Conservation (phyloP, 2,888 invertebrate genomes). For the Odontomyia ornata region DNA sequence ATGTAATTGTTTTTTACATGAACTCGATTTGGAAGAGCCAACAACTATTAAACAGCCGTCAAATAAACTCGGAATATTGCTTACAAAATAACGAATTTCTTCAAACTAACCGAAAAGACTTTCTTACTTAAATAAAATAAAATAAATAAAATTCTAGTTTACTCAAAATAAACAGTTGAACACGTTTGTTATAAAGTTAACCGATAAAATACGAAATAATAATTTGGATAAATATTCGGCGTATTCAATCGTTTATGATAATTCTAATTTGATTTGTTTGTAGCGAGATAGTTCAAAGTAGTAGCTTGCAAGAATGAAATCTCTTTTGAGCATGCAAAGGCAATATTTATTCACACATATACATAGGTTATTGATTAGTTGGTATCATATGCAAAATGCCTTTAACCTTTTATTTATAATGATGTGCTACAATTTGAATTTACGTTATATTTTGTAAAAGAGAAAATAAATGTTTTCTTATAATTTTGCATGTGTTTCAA, state of each 20-base stretch:
- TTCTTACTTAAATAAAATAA: too few species aligned
- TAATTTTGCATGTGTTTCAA: constrained; percentile 46
- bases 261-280: neutral
- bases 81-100: too few species aligned
- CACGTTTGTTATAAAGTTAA: too few species aligned
- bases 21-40: too few species aligned
- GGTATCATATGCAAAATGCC: constrained; percentile 8
- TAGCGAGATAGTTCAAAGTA: neutral
- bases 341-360: constrained; percentile 27
- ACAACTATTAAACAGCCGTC: too few species aligned
- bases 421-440: constrained; percentile 6
- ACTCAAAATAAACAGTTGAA: too few species aligned
- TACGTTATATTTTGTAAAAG: constrained; percentile 39
- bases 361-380: neutral
- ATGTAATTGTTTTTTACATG: too few species aligned
- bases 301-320: constrained; percentile 20
- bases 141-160: too few species aligned
- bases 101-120: too few species aligned
- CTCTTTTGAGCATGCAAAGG: constrained; percentile 29
- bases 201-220: too few species aligned
- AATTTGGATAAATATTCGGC: too few species aligned
- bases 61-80: too few species aligned
- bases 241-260: neutral
- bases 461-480: constrained; percentile 38
- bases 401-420: neutral